Evolutionary conservation across 2,113 vertebrate genomes (phyloP).

Genomic region (Cygnus atratus): DNA sequence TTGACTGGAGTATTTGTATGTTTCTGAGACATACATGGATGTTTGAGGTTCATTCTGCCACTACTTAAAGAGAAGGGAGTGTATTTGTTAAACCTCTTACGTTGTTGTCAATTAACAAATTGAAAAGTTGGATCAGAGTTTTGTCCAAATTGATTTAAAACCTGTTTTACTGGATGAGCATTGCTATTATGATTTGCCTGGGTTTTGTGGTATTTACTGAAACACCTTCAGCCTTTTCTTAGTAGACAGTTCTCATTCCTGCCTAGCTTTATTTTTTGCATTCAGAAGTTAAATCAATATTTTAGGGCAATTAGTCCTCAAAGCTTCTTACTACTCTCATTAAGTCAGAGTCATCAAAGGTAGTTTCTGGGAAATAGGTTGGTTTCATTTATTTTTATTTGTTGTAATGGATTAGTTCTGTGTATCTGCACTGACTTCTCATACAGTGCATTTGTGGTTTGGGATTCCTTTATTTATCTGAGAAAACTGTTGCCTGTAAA

Average conservation of each 20-base stretch:
- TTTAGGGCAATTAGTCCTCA: neutral
- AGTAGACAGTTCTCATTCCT: neutral
- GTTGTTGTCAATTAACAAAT: neutral
- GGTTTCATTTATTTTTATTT: neutral
- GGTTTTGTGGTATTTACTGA: neutral
- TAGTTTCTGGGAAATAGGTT: neutral
- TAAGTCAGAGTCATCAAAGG: neutral
- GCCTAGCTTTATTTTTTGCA: neutral
- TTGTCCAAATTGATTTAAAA: neutral
- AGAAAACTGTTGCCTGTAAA: neutral
- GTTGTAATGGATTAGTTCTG: neutral
- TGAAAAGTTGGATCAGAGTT: neutral
- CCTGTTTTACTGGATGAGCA: neutral
- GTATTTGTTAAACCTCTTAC: neutral
- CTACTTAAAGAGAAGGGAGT: neutral
- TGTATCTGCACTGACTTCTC: neutral
- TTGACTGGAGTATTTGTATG: neutral
- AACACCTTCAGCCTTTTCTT: neutral
- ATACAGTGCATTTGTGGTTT: neutral
- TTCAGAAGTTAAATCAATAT: neutral
- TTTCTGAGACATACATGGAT: neutral
- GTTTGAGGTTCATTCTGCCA: neutral
- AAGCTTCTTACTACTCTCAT: neutral
- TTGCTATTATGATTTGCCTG: neutral
- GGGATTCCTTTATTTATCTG: neutral